Conservation (phyloP, 2,888 invertebrate species). For the Branchipolynoe longqiensis region DNA sequence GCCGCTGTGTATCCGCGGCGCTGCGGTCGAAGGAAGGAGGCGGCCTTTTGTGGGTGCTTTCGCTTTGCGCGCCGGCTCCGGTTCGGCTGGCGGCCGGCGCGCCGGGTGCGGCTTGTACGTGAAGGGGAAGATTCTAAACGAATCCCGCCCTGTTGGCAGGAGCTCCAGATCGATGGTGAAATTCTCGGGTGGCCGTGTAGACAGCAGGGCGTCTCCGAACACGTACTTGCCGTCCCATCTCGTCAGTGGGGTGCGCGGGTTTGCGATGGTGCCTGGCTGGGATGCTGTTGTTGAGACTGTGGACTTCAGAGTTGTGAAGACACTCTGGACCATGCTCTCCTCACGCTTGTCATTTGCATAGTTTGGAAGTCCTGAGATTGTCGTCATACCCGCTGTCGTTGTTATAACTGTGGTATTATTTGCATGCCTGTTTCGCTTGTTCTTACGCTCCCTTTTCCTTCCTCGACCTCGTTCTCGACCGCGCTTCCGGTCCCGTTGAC, state of each 20-base stretch:
- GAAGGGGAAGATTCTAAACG: conserved; percentile 36
- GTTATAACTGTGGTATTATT: background rate
- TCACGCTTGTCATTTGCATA: background rate
- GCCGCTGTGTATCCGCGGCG: background rate
- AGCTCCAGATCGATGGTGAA: conserved; percentile 40
- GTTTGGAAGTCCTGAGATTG: background rate
- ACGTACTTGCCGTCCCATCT: conserved; percentile 38
- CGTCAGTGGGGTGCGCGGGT: background rate
- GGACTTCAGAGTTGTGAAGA: background rate
- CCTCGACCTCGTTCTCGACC: background rate
- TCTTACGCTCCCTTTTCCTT: background rate
- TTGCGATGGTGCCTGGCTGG: conserved; percentile 1
- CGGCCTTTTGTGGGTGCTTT: background rate
- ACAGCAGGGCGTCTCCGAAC: background rate
- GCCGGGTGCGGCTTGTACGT: conserved; percentile 24
- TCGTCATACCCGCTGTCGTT: too few relatives aligned
- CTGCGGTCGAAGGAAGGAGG: background rate
- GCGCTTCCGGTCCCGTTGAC: background rate
- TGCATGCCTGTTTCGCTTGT: background rate
- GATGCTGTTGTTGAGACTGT: background rate
- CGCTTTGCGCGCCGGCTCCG: background rate
- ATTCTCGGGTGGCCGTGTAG: conserved; percentile 14
- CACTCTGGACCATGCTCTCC: background rate
- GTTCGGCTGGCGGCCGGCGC: background rate
- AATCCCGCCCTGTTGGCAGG: background rate